These are phyloP conservation scores for Caerostris darwini DNA, from an alignment of 1,140 invertebrate genomes.

Conservation along the genomic window DNA sequence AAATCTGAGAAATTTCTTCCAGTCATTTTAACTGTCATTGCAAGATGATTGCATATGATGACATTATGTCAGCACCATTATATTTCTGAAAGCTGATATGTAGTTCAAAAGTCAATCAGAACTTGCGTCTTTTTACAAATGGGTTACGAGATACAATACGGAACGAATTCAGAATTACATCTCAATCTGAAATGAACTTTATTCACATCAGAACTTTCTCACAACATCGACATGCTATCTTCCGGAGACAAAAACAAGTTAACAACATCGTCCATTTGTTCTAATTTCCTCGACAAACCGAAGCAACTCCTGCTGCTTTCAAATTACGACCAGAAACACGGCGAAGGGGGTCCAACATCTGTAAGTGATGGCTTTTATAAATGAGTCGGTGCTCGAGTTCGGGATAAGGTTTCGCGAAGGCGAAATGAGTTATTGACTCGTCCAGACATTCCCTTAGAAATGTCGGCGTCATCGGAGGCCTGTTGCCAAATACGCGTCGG, in stretches of 20 bases:
- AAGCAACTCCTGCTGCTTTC: neutral
- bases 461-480: neutral
- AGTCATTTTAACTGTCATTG: too few relatives aligned
- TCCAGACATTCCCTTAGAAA: neutral
- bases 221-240: too few relatives aligned
- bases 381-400: neutral
- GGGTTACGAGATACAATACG: too few relatives aligned
- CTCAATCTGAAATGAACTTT: too few relatives aligned
- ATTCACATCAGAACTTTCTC: too few relatives aligned
- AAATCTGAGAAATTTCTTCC: too few relatives aligned
- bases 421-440: conserved; percentile 45
- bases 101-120: too few relatives aligned
- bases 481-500: conserved; percentile 4
- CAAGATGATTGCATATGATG: too few relatives aligned
- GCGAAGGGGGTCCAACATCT: neutral
- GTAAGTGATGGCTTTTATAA: conserved; percentile 53
- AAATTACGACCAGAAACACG: conserved; percentile 7
- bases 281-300: neutral
- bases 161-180: too few relatives aligned
- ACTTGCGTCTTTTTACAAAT: too few relatives aligned
- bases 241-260: neutral
- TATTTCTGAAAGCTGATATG: too few relatives aligned
- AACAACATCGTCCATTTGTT: neutral
- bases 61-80: too few relatives aligned
- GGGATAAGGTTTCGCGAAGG: neutral